Evolutionary conservation across 2,888 invertebrate genomes (phyloP).

Genomic region (Agrilus cyanescens): DNA sequence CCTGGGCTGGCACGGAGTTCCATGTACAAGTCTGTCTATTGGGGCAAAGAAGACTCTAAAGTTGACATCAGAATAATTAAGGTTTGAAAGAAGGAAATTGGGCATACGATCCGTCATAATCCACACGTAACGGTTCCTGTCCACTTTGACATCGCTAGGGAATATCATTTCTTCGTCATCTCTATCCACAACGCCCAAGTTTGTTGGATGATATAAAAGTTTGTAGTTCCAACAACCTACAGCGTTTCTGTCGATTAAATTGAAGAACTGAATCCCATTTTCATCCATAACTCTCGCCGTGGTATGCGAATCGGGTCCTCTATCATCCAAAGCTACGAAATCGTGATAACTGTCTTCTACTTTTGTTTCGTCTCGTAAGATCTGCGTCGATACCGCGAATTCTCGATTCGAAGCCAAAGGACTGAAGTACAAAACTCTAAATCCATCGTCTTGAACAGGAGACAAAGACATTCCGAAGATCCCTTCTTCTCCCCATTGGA

Average conservation of each 20-base stretch:
- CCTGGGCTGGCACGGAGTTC: slow-evolving; percentile 49
- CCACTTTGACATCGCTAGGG: slow-evolving; percentile 69
- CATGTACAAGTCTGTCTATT: slow-evolving; percentile 50
- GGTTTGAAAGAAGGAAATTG: slow-evolving; percentile 50
- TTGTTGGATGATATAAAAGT: slow-evolving; percentile 50
- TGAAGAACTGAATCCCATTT: slow-evolving; percentile 63
- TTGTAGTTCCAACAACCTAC: slow-evolving; percentile 72
- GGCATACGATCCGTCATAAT: slow-evolving; percentile 76
- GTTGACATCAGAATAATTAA: slow-evolving; percentile 66
- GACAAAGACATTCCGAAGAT: slow-evolving; percentile 58
- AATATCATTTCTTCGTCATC: slow-evolving; percentile 68
- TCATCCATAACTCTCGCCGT: slow-evolving; percentile 66
- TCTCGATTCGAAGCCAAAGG: slow-evolving; percentile 68
- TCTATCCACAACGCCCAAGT: slow-evolving; percentile 57
- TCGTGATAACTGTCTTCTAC: slow-evolving; percentile 59
- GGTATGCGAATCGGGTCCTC: slow-evolving; percentile 57
- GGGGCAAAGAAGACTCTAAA: slow-evolving; percentile 65
- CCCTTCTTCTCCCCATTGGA: slow-evolving; percentile 76
- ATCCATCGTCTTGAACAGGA: slow-evolving; percentile 53
- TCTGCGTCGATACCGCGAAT: slow-evolving; percentile 65
- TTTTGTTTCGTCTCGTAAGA: slow-evolving; percentile 55
- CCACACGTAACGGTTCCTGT: slow-evolving; percentile 60
- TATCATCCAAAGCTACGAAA: slow-evolving; percentile 52
- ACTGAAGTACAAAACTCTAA: slow-evolving; percentile 62
- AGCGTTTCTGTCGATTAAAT: slow-evolving; percentile 68